Percentiles rank a stretch among this genome's conserved stretches.
Conservation (phyloP, 1,140 invertebrate genomes). For the Drosophila albomicans region DNA sequence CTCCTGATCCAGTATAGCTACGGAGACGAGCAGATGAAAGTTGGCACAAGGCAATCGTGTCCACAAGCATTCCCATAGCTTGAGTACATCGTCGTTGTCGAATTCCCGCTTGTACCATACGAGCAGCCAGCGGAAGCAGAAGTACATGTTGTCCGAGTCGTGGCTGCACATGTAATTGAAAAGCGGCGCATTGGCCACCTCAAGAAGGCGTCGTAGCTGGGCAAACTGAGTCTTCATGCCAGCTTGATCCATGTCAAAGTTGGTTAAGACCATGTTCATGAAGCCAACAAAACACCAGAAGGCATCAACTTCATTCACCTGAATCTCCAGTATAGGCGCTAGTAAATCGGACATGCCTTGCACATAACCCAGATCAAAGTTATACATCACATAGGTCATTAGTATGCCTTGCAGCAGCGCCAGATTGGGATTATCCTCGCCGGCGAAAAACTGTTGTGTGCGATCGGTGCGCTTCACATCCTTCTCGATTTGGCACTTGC, state of each 20-base stretch:
- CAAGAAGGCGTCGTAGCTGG: conserved; percentile 93
- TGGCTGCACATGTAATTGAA: conserved; percentile 94
- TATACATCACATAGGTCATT: conserved; percentile 99
- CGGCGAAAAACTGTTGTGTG: conserved; percentile 95
- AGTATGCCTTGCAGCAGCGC: conserved; percentile 94
- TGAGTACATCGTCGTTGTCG: conserved; percentile 90
- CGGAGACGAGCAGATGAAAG: conserved; percentile 96
- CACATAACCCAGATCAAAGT: conserved; percentile 98
- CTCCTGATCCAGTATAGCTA: conserved; percentile 96
- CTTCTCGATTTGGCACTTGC: conserved; percentile 98
- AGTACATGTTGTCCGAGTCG: conserved; percentile 99
- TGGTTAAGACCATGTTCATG: conserved; percentile 97
- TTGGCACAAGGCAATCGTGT: conserved; percentile 96
- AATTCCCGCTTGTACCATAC: conserved; percentile 95
- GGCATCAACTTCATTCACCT: conserved; percentile 89
- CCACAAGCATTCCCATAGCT: conserved; percentile 94
- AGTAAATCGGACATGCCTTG: conserved; percentile 99
- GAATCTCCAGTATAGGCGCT: conserved; percentile 95
- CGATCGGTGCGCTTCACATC: conserved; percentile 99
- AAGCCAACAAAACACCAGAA: conserved; percentile 99
- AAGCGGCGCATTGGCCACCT: conserved; percentile 93
- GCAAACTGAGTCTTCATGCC: conserved; percentile 97
- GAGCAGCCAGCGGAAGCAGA: conserved; percentile 97
- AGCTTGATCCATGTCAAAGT: conserved; percentile 99
- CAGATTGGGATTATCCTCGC: conserved; percentile 96